Evolutionary conservation across 2,113 vertebrate species (phyloP), one percentile per base, ranked within the genome.

Genomic region (Taxidea taxus): DNA sequence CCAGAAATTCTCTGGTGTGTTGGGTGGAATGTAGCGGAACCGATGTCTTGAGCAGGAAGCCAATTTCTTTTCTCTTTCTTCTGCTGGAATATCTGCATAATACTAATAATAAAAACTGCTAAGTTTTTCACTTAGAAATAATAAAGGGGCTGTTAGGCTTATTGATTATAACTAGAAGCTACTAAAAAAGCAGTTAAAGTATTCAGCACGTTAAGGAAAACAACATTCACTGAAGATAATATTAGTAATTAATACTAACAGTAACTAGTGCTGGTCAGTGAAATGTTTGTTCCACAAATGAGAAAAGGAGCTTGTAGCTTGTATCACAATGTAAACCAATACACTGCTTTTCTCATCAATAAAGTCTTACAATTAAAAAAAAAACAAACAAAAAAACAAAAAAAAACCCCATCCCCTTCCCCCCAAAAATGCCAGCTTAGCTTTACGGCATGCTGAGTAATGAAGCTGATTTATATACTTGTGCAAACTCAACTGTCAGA

Each of bases 1-100:
- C 99, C 99, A 99, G 98, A 99, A 99, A 98, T 99, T 99, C 97
- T 99, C 99, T 16, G 99, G 99, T 21, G 99, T 99, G 54, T 89
- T 99, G 21, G 99, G 99, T 72, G 99, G 99, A 97, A 99, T 98
- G 84, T 99, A 99, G 1, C 99, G 99, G 96, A 99, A 99, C 8
- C 99, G 99, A 78, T 99, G 99, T 82, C 99, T 99, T 29, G 99
- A 99, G 97, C 99, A 99, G 37, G 99, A 97, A 15, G 99, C 98
- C 62, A 99, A 68, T 97, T 99, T 99, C 94, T 99, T 99, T 92
- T 98, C 98, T 97, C 99, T 99, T 83, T 99, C 99, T 97, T 99
- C 99, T 93, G 99, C 99, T 87, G 99, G 99, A 72, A 99, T 99
- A 94, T 99, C 99, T 92, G 99, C 98, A 70, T 99, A 99, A 98